Conservation (phyloP, 1,140 invertebrate genomes). For the Plectrocnemia conspersa region DNA sequence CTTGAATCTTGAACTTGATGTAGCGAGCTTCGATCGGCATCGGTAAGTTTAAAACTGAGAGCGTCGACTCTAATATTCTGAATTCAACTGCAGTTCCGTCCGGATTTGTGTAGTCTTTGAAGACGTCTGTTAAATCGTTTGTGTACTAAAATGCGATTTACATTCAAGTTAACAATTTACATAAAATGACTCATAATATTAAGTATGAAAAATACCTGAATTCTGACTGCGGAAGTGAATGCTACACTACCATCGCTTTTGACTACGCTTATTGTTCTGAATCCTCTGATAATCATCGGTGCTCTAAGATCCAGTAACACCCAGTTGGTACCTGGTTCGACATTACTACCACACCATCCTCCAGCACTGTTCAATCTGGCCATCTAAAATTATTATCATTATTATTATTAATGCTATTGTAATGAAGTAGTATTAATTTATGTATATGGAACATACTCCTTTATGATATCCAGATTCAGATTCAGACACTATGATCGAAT, state of each 20-base stretch:
- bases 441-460: slow-evolving; percentile 54
- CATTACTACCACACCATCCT: slow-evolving; percentile 84
- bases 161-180: neutral
- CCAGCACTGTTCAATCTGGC: slow-evolving; percentile 74
- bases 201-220: slow-evolving; percentile 49
- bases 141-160: slow-evolving; percentile 60
- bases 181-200: neutral
- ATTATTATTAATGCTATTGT: neutral
- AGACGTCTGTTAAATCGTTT: slow-evolving; percentile 82
- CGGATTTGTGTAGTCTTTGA: slow-evolving; percentile 86
- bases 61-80: slow-evolving; percentile 76
- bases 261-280: slow-evolving; percentile 82
- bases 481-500: slow-evolving; percentile 80
- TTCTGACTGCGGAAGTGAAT: slow-evolving; percentile 81
- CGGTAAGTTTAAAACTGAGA: slow-evolving; percentile 85
- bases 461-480: slow-evolving; percentile 78
- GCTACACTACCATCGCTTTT: slow-evolving; percentile 73
- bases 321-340: slow-evolving; percentile 83
- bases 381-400: slow-evolving; percentile 50
- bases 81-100: slow-evolving; percentile 92
- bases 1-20: slow-evolving; percentile 82
- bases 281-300: slow-evolving; percentile 84
- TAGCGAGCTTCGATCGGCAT: slow-evolving; percentile 88
- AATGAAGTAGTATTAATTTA: neutral
- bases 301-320: slow-evolving; percentile 82